Base-by-base conservation (phyloP, 2,113 vertebrate genomes). In the Oncorhynchus keta region DNA sequence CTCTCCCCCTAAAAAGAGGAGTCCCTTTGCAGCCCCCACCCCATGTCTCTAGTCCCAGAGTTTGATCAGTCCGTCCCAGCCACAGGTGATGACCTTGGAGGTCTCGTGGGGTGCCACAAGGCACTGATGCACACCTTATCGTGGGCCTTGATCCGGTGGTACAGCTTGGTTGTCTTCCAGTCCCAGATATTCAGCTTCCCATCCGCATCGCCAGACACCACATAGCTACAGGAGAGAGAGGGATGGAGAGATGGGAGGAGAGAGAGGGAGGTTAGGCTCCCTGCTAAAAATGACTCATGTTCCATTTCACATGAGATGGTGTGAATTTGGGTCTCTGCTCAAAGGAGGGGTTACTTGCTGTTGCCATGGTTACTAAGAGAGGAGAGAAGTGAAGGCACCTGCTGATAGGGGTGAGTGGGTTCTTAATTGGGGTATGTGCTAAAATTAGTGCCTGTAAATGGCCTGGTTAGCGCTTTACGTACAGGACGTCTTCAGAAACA, bases 101-200 rank as follows among this genome's bases (percentile, higher is more conserved):
- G 98, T 99, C 89, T 99, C 98, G 0, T 99, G 98, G 0, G 98
- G 32, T 99, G 98, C 98, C 98, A 99, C 75, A 99, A 94, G 3
- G 97, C 97, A 4, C 97, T 96, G 7, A 99, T 99, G 86, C 98
- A 99, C 81, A 99, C 98, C 89, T 98, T 99, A 84, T 99, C 97
- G 0, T 99, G 97, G 11, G 98, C 98, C 88, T 99, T 99, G 83
- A 99, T 95, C 57, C 97, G 93, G 84, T 97, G 98, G 86, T 99
- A 99, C 70, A 99, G 96, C 83, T 99, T 99, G 51, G 98, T 99
- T 11, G 98, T 99, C 92, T 99, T 99, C 98, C 97, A 99, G 87
- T 99, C 97, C 97, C 98, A 99, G 84, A 99, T 96, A 78, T 99
- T 99, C 74, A 99, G 91, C 81, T 99, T 99, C 73, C 98, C 98